phyloP scores from a whole-genome alignment of 2,113 vertebrate genomes.

The Naja naja region DNA sequence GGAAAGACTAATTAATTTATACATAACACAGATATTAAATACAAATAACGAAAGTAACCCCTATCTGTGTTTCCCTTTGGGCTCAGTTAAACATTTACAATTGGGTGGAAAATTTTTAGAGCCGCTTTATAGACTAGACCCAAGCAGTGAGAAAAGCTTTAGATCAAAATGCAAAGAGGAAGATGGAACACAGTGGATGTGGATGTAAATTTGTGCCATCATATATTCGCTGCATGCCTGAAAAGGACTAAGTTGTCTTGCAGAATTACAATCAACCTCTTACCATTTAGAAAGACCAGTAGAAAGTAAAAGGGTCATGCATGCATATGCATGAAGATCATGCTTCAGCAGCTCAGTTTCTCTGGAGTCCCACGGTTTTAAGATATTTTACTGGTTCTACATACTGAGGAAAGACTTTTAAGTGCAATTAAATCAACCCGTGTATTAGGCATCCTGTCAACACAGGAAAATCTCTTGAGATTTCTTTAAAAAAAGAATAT shows the following conservation, averaged over 20 bases:
- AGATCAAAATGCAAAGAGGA: background rate
- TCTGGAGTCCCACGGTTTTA: background rate
- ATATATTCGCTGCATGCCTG: background rate
- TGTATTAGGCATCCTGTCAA: background rate
- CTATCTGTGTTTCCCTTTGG: background rate
- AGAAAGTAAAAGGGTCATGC: background rate
- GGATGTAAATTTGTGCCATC: background rate
- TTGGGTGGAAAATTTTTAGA: background rate
- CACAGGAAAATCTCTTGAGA: background rate
- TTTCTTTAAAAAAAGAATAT: background rate
- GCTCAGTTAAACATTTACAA: background rate
- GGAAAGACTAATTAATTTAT: background rate
- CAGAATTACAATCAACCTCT: background rate
- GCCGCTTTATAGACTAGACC: background rate
- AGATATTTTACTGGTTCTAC: background rate
- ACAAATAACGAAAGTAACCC: background rate
- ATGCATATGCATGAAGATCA: background rate
- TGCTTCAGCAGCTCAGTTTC: background rate
- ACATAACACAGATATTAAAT: background rate
- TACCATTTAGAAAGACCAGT: background rate
- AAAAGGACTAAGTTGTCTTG: background rate
- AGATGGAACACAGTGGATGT: background rate
- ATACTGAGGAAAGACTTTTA: background rate
- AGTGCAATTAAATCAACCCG: background rate
- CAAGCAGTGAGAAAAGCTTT: background rate